Percentiles rank a stretch among this genome's conserved stretches.
These are phyloP conservation scores for Drepana arcuata DNA, from an alignment of 1,140 invertebrate genomes.

Conservation along the genomic window DNA sequence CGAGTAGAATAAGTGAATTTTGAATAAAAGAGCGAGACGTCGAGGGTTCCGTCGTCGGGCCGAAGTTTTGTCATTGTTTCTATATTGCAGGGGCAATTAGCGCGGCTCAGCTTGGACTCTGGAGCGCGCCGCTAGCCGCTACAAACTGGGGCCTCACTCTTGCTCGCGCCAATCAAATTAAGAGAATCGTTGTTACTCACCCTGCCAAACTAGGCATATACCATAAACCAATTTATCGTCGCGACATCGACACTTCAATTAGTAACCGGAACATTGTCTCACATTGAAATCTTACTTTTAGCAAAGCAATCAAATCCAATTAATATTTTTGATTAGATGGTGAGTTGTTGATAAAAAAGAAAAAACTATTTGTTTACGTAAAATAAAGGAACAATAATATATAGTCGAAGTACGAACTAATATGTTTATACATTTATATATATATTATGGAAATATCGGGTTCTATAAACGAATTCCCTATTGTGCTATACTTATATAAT, in stretches of 20 bases:
- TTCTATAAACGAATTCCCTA: no score
- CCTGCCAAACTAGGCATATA: constrained; percentile 39
- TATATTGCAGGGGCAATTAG: constrained; percentile 68
- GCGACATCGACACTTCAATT: constrained; percentile 50
- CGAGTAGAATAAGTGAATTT: constrained; percentile 63
- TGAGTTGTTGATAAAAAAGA: no score
- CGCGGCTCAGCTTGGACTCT: constrained; percentile 43
- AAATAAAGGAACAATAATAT: no score
- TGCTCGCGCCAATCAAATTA: constrained; percentile 56
- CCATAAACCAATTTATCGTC: constrained; percentile 42
- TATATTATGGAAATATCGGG: no score
- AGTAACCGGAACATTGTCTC: constrained; percentile 38
- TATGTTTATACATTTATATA: no score
- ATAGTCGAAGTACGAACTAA: no score
- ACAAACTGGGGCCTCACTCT: constrained; percentile 13
- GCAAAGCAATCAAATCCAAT: no score
- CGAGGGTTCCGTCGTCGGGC: constrained; percentile 36
- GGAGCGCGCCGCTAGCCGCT: constrained; percentile 22
- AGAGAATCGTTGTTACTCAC: constrained; percentile 28
- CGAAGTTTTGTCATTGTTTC: constrained; percentile 69
- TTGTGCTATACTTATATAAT: no score
- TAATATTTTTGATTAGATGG: no score
- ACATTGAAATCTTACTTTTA: no score
- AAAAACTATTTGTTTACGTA: no score
- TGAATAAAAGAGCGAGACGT: constrained; percentile 61